Percentiles rank a stretch among this genome's conserved stretches.
These are phyloP conservation scores for Meandrina meandrites DNA, from an alignment of 92 coral and sea anemone genomes.

Conservation along the genomic window DNA sequence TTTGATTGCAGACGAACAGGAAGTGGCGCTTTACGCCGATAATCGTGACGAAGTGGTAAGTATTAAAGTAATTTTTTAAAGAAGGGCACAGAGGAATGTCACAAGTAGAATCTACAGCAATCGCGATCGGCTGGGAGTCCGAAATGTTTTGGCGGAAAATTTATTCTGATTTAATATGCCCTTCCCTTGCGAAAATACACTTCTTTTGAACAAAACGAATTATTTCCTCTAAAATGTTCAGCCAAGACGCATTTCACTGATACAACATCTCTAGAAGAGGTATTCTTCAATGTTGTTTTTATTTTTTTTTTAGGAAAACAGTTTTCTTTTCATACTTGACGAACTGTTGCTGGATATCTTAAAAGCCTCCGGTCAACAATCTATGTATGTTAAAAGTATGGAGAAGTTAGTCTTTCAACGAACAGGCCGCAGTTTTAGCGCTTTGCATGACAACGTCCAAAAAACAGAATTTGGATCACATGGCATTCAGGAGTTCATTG, in stretches of 20 bases:
- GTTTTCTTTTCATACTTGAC: constrained; percentile 11
- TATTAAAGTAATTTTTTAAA: background rate
- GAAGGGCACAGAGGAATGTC: background rate
- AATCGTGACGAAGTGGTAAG: background rate
- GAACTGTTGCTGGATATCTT: constrained; percentile 18
- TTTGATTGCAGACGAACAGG: constrained; percentile 2
- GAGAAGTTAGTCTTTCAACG: background rate
- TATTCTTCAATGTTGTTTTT: too few relatives aligned
- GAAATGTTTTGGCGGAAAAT: background rate
- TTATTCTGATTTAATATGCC: background rate
- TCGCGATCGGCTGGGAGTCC: background rate
- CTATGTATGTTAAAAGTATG: background rate
- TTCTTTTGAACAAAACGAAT: too few relatives aligned
- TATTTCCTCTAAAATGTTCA: background rate
- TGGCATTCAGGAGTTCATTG: constrained; percentile 9
- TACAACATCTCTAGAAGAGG: background rate
- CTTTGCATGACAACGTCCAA: background rate
- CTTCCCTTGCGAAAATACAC: background rate
- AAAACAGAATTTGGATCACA: constrained; percentile 8
- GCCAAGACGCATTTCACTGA: background rate
- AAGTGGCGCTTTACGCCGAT: background rate
- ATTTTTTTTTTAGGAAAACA: background rate
- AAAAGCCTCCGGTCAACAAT: background rate
- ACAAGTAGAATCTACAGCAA: background rate
- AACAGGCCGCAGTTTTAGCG: constrained; percentile 10